phyloP scores from a whole-genome alignment of 2,113 vertebrate species.

The Dicrurus megarhynchus region DNA sequence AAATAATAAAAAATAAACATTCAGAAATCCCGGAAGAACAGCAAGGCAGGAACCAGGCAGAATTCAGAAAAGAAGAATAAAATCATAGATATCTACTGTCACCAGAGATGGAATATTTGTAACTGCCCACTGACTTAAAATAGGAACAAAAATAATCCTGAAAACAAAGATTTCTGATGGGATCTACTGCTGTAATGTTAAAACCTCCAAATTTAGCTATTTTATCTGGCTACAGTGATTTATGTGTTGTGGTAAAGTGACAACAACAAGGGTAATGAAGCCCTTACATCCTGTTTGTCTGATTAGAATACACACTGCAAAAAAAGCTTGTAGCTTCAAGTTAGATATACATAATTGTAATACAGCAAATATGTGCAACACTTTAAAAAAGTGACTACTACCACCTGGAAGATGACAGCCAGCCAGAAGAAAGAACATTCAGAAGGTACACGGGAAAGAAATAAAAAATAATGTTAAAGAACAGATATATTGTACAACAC shows the following conservation, averaged over 20 bases:
- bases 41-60: not conserved
- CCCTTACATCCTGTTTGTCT: not conserved
- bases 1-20: not conserved
- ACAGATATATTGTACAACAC: not conserved
- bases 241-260: not conserved
- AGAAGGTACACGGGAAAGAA: not conserved
- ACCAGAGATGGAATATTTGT: not conserved
- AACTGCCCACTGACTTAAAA: not conserved
- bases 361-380: not conserved
- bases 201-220: not conserved
- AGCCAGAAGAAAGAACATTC: not conserved
- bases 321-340: not conserved
- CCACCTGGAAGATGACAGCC: not conserved
- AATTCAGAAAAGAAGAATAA: not conserved
- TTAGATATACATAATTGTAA: not conserved
- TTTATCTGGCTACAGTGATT: not conserved
- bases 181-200: not conserved
- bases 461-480: not conserved
- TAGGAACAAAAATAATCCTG: not conserved
- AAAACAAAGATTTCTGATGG: not conserved
- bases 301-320: not conserved
- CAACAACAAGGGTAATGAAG: not conserved
- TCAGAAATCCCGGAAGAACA: not conserved
- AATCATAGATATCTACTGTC: not conserved
- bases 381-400: not conserved